phyloP scores from a whole-genome alignment of 2,113 vertebrate genomes.

The Otolemur garnettii region DNA sequence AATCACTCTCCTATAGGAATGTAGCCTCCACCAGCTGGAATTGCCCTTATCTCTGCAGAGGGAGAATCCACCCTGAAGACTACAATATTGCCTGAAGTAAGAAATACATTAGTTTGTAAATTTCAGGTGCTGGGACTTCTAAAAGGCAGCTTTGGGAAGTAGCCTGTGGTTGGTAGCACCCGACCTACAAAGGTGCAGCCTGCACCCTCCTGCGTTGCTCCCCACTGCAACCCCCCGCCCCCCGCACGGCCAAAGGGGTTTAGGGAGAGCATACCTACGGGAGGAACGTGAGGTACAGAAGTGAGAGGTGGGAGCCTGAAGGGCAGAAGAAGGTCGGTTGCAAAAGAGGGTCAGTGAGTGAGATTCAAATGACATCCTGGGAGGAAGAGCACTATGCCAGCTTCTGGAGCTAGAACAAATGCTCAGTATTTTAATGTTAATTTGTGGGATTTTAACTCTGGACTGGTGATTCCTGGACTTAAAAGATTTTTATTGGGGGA shows the following conservation, averaged over 20 bases:
- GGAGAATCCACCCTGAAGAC: not conserved
- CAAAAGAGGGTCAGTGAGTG: not conserved
- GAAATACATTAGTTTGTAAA: not conserved
- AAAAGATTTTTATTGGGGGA: too few species aligned
- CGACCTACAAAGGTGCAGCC: accelerated
- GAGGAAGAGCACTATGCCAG: not conserved
- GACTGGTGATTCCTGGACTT: not conserved
- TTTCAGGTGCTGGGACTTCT: not conserved
- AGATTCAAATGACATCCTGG: not conserved
- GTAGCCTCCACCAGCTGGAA: not conserved
- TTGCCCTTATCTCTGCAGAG: not conserved
- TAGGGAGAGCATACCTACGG: not conserved
- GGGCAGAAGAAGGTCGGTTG: not conserved
- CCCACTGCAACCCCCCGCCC: not conserved
- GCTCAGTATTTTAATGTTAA: not conserved
- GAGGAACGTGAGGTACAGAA: not conserved
- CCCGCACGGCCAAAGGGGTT: not conserved
- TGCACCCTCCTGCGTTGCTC: not conserved
- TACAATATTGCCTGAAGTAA: not conserved
- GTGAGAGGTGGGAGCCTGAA: not conserved
- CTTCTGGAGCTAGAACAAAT: not conserved
- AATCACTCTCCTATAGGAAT: not conserved
- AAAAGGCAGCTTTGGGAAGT: not conserved
- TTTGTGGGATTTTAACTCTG: not conserved
- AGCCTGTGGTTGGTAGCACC: not conserved